These are phyloP conservation scores for Ophiothrix spiculata DNA, from an alignment of 35 echinoderm and acorn worm species.

Conservation along the genomic window DNA sequence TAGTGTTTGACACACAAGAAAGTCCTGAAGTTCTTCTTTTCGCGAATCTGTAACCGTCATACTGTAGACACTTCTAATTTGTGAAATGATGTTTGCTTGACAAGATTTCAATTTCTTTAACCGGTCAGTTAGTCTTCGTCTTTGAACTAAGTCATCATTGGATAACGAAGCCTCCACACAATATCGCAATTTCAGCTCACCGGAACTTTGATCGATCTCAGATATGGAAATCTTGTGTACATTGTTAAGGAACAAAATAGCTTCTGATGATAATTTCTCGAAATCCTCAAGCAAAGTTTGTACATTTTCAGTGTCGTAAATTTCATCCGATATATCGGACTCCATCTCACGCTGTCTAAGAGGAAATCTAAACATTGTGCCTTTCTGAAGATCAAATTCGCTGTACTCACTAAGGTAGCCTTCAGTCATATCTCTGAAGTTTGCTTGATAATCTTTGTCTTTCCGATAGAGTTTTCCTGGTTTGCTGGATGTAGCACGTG, in stretches of 20 bases:
- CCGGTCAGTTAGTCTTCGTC: not conserved
- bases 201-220: not conserved
- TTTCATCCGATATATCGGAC: slow-evolving; percentile 26
- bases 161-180: not conserved
- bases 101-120: not conserved
- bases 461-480: slow-evolving; percentile 24
- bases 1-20: slow-evolving; percentile 39
- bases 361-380: slow-evolving; percentile 64
- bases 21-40: not conserved
- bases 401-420: slow-evolving; percentile 33
- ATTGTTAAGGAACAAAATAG: slow-evolving; percentile 63
- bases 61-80: not conserved
- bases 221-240: slow-evolving; percentile 55
- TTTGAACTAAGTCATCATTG: not conserved
- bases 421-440: slow-evolving; percentile 28
- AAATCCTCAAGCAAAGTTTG: slow-evolving; percentile 40
- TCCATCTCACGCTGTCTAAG: slow-evolving; percentile 1
- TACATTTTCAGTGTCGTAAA: not conserved
- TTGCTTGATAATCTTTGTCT: not conserved
- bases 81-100: not conserved
- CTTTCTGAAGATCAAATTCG: not conserved
- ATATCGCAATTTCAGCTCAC: not conserved
- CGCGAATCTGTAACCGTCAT: not conserved
- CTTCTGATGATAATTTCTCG: slow-evolving; percentile 26
- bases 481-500: not conserved